These are phyloP conservation scores for Egretta garzetta DNA, from an alignment of 2,113 vertebrate species.

Conservation along the genomic window DNA sequence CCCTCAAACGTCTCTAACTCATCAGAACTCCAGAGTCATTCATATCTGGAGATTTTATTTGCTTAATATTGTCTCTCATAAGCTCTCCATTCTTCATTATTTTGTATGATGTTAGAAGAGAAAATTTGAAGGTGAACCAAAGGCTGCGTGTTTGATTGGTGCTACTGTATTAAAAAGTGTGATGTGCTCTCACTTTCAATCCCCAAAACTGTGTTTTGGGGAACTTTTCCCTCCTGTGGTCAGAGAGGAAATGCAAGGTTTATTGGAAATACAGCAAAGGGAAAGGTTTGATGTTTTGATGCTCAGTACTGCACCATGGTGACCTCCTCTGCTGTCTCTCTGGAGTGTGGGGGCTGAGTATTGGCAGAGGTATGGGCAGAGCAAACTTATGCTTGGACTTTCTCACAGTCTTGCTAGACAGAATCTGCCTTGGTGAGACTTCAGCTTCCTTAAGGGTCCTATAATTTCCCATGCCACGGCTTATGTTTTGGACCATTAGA, in stretches of 20 bases:
- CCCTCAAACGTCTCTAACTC: neutral
- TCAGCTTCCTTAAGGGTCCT: neutral
- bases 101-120: conserved; percentile 15
- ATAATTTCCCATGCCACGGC: neutral
- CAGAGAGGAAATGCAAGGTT: neutral
- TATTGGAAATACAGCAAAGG: neutral
- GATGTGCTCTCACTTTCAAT: conserved; percentile 25
- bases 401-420: neutral
- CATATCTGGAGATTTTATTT: neutral
- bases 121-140: conserved; percentile 25
- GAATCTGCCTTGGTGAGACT: neutral
- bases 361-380: neutral
- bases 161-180: conserved; percentile 9
- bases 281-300: neutral
- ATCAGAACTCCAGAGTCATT: neutral
- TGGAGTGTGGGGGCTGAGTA: neutral
- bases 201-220: conserved; percentile 16
- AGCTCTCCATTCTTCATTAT: neutral
- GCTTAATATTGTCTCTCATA: neutral
- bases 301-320: neutral
- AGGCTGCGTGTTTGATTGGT: conserved; percentile 11
- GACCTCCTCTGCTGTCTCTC: neutral
- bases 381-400: neutral
- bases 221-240: neutral
- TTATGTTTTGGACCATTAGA: neutral